Base-by-base conservation (phyloP, 2,888 invertebrate genomes). In the Aethes cnicana region DNA sequence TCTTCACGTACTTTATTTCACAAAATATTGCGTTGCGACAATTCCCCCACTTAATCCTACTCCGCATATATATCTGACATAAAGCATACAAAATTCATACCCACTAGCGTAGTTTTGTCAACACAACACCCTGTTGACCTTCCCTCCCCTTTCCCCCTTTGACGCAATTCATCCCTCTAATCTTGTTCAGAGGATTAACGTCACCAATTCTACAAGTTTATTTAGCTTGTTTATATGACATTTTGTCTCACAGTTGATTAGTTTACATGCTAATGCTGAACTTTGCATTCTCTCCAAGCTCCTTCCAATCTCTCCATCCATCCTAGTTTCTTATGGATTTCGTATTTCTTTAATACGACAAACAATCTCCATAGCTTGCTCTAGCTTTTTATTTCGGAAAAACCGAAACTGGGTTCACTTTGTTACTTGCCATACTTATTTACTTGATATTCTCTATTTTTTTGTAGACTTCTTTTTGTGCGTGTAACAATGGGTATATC, bases 121-220 rank as follows among this genome's bases (percentile, higher is more conserved):
- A 28, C 28, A 20, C 26, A 32, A n/a, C 37, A 39, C 30, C 36
- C 23, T 44, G 37, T 32, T 44, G 44, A 39, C 49, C 42, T 42
- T 35, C 18, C 35, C 20, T 47, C 17, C 35, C 47, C 57, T 53
- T 58, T 47, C 41, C 41, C 36, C 5, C 55, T 48, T 55, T 64
- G 72, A 69, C 72, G 64, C 64, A 64, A 70, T n/a, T n/a, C n/a
- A 58, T 49, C 48, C 53, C 33, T 54, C 57, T 70, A 66, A 72
- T 67, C 62, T 62, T 41, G 41, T 68, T 63, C 61, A 33, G 36
- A 35, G 53, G 55, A 57, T 62, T 62, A 59, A 63, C 53, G 32
- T 26, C 28, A 37, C 64, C 58, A 60, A 46, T 41, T 43, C n/a
- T n/a, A n/a, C n/a, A n/a, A n/a, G n/a, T 37, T 50, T 56, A 20